A percentile compares a stretch with the other conserved stretches of the same genome.
These are phyloP conservation scores for Panopea generosa DNA, from an alignment of 2,888 invertebrate genomes.

Conservation along the genomic window DNA sequence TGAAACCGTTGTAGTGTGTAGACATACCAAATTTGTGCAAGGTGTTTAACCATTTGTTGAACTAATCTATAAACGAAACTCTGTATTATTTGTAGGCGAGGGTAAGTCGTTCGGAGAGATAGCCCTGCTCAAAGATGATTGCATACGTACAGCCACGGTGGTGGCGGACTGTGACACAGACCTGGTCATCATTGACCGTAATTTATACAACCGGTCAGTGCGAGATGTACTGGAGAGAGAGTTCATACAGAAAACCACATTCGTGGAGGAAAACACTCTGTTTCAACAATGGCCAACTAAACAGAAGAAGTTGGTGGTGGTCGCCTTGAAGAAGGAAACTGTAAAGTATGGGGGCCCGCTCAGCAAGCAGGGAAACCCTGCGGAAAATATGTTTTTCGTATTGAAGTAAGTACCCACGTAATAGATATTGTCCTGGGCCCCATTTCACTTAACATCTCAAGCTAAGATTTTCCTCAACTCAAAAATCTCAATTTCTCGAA, in stretches of 20 bases:
- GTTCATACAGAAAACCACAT: slow-evolving; percentile 81
- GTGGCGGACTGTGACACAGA: slow-evolving; percentile 79
- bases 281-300: slow-evolving; percentile 80
- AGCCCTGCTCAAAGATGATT: slow-evolving; percentile 82
- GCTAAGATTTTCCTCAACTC: too few relatives aligned
- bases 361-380: slow-evolving; percentile 77
- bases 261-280: slow-evolving; percentile 81
- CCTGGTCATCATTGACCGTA: slow-evolving; percentile 81
- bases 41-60: too few relatives aligned
- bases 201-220: slow-evolving; percentile 81
- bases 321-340: slow-evolving; percentile 80
- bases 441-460: too few relatives aligned
- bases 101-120: slow-evolving; percentile 84
- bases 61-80: too few relatives aligned
- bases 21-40: too few relatives aligned
- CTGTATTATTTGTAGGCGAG: slow-evolving; percentile 71
- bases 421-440: too few relatives aligned
- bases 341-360: slow-evolving; percentile 79
- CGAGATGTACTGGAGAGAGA: slow-evolving; percentile 80
- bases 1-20: too few relatives aligned
- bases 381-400: slow-evolving; percentile 65
- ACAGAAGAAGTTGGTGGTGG: slow-evolving; percentile 81
- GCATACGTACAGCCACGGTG: slow-evolving; percentile 83
- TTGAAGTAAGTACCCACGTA: slow-evolving; percentile 48
- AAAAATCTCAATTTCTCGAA: too few relatives aligned